Evolutionary conservation across 1,140 invertebrate genomes (phyloP).

Genomic region (Hestina assimilis): DNA sequence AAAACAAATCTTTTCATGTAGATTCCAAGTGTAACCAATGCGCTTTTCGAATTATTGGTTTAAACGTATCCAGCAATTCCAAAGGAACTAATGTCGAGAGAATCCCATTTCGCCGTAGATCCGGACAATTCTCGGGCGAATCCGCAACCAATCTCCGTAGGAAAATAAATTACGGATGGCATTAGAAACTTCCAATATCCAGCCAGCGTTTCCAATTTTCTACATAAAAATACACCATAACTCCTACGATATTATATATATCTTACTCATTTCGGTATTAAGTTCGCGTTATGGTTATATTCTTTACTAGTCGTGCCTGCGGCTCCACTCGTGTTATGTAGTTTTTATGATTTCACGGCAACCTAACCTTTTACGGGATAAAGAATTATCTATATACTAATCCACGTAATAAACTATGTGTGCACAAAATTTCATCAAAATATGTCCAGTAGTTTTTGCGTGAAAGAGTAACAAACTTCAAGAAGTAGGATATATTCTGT

Average conservation of each 20-base stretch:
- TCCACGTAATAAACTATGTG: too few species aligned
- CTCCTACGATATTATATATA: constrained; percentile 24
- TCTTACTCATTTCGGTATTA: constrained; percentile 7
- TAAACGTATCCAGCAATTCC: constrained; percentile 15
- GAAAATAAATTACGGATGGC: constrained; percentile 36
- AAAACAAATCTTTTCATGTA: constrained; percentile 11
- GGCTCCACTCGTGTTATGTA: too few species aligned
- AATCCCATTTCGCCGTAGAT: constrained; percentile 26
- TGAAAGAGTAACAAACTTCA: too few species aligned
- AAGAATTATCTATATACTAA: too few species aligned
- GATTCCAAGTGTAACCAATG: constrained; percentile 21
- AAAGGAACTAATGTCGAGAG: constrained; percentile 31
- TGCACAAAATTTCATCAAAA: too few species aligned
- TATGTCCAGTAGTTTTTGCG: too few species aligned
- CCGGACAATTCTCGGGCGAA: constrained; percentile 32
- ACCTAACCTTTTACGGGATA: too few species aligned
- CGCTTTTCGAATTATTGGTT: constrained; percentile 9
- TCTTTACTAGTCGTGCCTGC: too few species aligned
- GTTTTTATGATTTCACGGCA: too few species aligned
- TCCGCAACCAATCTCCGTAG: constrained; percentile 34
- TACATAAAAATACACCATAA: constrained; percentile 23
- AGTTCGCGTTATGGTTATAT: too few species aligned
- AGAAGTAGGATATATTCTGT: too few species aligned
- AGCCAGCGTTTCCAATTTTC: constrained; percentile 21
- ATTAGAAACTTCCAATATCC: constrained; percentile 37